Conservation (phyloP, 2,888 invertebrate genomes). For the Neria commutata region DNA sequence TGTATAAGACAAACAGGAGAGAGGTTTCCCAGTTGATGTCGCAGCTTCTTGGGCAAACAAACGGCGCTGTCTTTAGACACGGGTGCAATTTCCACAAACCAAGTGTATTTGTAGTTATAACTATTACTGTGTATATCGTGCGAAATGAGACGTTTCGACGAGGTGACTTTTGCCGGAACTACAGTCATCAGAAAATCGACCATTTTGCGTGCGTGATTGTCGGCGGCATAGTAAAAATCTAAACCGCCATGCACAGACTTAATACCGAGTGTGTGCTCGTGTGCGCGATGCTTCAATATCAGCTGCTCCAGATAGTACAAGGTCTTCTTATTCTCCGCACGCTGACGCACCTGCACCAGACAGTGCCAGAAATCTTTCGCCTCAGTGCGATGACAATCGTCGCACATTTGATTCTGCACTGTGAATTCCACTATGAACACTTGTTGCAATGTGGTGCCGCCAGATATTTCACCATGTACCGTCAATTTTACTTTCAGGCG, state of each 20-base stretch:
- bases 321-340: constrained; percentile 93
- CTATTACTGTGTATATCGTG: constrained; percentile 97
- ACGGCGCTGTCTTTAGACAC: constrained; percentile 93
- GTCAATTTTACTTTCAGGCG: constrained; percentile 94
- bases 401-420: constrained; percentile 93
- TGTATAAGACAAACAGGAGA: constrained; percentile 86
- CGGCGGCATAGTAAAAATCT: constrained; percentile 92
- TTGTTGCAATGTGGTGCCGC: constrained; percentile 91
- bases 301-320: constrained; percentile 97
- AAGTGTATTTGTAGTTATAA: constrained; percentile 96
- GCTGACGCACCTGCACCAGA: constrained; percentile 84
- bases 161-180: constrained; percentile 85
- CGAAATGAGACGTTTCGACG: constrained; percentile 93
- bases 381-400: constrained; percentile 94
- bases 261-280: constrained; percentile 86
- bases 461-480: constrained; percentile 92
- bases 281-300: constrained; percentile 93
- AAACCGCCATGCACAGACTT: constrained; percentile 87
- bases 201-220: constrained; percentile 92
- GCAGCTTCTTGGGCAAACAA: constrained; percentile 85
- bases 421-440: constrained; percentile 94
- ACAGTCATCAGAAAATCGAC: constrained; percentile 89
- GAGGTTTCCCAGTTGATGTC: constrained; percentile 86
- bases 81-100: constrained; percentile 93
- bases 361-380: constrained; percentile 99